Base-by-base conservation (phyloP, 2,888 invertebrate species). In the Stegophylla sp. region DNA sequence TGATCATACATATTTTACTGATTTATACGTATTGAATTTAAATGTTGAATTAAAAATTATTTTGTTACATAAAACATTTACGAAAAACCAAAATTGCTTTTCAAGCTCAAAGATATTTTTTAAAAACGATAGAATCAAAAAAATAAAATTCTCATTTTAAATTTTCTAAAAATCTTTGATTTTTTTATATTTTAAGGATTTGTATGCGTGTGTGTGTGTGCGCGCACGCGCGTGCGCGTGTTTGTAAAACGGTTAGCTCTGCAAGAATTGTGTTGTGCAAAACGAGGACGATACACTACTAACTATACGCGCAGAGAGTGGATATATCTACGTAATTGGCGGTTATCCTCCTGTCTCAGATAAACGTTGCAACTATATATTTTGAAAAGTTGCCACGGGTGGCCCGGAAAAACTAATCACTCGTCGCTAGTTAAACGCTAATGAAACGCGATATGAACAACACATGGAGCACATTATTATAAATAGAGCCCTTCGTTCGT, bases 371-470 rank as follows among this genome's bases (percentile, higher is more conserved):
- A 13, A 28, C 59, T 59, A 34, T 20, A 61, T 13, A 43, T 71
- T 63, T 79, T 79, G 79, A 79, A 71, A 79, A 79, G 71, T 79
- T 79, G 79, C 79, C 79, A 79, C 79, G 71, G 69, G 71, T 69
- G 69, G 71, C 79, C 79, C 79, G 79, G 79, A 79, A 79, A 79
- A 79, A 79, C 69, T 79, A 79, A 79, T 79, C 79, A 79, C 61
- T 79, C 79, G 71, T 79, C 79, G 79, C 71, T 41, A 51, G 71
- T 79, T 79, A 79, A 79, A 79, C 71, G 69, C 71, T 79, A 79
- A 79, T 48, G 79, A 79, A 79, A 79, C 79, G 79, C 67, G 79
- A 79, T 69, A 79, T 45, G 71, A 79, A 59, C 48, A 51, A 79
- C 79, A 79, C 79, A 26, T 71, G 79, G 79, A 23, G 56, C 69